Evolutionary conservation across 2,888 invertebrate species (phyloP), one percentile per base, ranked within the genome.

Genomic region (Andrena haemorrhoa): DNA sequence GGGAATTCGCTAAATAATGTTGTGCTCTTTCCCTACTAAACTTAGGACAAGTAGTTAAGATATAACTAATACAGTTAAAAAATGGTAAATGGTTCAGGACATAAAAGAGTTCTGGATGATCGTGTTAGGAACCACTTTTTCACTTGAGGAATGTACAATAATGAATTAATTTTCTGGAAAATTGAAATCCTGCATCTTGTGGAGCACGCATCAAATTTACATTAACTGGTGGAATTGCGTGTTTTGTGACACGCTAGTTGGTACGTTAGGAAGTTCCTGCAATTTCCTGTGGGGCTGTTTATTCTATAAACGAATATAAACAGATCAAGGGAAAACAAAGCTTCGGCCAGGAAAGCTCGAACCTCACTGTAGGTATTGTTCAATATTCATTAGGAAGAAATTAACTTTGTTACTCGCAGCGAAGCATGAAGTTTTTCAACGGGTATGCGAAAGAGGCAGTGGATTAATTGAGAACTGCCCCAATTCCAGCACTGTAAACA

Each of bases 361-460:
- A 61, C 53, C 68, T 20, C 26, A 29, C 41, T 53, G 53, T 23
- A 23, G 23, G 23, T 29, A 75, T 56, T 75, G 61, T 78, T 78
- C 64, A 61, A 78, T 78, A 78, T 78, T 75, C 78, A 75, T 78
- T 68, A 68, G 31, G 61, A 20, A 51, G 31, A 61, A 68, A 68
- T 53, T 68, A 68, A 65, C 61, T 68, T 75, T 68, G 68, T 33
- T 63, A 63, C 68, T 75, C 61, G 61, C 47, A n/a, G 10, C n/a
- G 23, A 20, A 75, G 66, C 53, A 63, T 23, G 2, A 60, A 70
- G 64, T 77, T 64, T 58, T 41, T 56, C 16, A 16, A 35, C 20
- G 16, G 51, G 53, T 53, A 20, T 53, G 23, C 20, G 20, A 53
- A 23, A 20, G 8, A 8, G 53, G 23, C 20, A 53, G 53, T 20